phyloP scores from a whole-genome alignment of 2,113 vertebrate genomes.

The Ptilonorhynchus violaceus region DNA sequence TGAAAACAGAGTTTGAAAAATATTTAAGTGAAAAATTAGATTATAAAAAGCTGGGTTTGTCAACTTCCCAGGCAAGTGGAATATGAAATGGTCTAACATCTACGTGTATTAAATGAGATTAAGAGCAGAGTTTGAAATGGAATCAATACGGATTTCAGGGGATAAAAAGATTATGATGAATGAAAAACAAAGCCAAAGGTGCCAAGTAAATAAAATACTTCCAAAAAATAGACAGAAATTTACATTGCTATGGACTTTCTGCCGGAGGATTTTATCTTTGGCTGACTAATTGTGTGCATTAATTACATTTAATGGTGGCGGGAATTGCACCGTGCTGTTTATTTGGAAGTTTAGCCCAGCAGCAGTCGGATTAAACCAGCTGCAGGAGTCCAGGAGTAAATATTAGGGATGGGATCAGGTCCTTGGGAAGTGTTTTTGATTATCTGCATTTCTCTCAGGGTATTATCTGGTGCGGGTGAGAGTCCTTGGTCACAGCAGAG shows the following conservation, averaged over 20 bases:
- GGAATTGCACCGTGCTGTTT: not conserved
- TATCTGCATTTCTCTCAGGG: not conserved
- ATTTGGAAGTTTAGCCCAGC: not conserved
- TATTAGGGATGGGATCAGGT: not conserved
- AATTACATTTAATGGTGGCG: not conserved
- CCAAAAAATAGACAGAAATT: not conserved
- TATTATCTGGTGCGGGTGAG: not conserved
- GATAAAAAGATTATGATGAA: conserved; percentile 26
- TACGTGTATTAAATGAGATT: conserved; percentile 2
- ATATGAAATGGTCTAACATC: not conserved
- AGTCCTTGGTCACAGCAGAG: not conserved
- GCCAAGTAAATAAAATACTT: conserved; percentile 1
- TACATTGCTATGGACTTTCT: not conserved
- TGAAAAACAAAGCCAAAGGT: not conserved
- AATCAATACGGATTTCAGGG: not conserved
- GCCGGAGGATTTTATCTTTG: not conserved
- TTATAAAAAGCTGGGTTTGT: not conserved
- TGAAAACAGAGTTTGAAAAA: not conserved
- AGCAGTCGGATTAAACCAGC: not conserved
- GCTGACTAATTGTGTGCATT: not conserved
- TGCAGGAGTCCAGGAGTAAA: not conserved
- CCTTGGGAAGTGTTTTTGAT: not conserved
- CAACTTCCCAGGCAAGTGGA: not conserved
- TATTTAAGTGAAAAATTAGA: not conserved
- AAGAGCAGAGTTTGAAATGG: conserved; percentile 1